Evolutionary conservation across 2,888 invertebrate species (phyloP), one percentile per base, ranked within the genome.

Genomic region (Nomada goodeniana): DNA sequence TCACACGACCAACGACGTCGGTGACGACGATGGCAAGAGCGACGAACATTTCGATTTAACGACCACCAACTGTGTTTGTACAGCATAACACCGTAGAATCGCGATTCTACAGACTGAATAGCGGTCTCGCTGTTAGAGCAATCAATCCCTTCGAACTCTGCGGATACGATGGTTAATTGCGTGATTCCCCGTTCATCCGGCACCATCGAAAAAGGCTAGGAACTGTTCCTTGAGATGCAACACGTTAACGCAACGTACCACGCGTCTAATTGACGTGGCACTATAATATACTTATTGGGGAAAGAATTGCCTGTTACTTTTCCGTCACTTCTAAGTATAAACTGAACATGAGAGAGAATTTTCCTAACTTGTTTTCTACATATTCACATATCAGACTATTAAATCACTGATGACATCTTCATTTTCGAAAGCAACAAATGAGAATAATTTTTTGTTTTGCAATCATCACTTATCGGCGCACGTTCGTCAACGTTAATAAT

Each of bases 1-100:
- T 10, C 26, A 23, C 7, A 53, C 60, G 52, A 53, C 29, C 26
- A 13, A 23, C 13, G 20, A 11, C 13, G 23, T 15, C n/a, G 36
- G 4, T n/a, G 36, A 36, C 55, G 60, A 10, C 20, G 29, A 10
- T 18, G 26, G 18, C 9, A 18, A 42, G 4, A 15, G 7, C 3
- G 42, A 15, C 50, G 50, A 59, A 52, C 59, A 64, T 64, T 65
- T 20, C 42, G n/a, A 18, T 50, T 73, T 59, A 11, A 76, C 52
- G 10, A 50, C 23, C n/a, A 13, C 15, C 15, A 0, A 23, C 10
- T 29, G n/a, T 13, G 13, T 26, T 26, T 10, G 29, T 29, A 20
- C 55, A 2, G 20, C 29, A 13, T 0, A 20, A 50, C 36, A 20
- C 18, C 7, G 36, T 50, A 2, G 13, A 50, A 20, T 10, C 20